Base-by-base conservation (phyloP, 30 jellyfish, hydroid and myxozoan species). In the Nemopilema nomurai region DNA sequence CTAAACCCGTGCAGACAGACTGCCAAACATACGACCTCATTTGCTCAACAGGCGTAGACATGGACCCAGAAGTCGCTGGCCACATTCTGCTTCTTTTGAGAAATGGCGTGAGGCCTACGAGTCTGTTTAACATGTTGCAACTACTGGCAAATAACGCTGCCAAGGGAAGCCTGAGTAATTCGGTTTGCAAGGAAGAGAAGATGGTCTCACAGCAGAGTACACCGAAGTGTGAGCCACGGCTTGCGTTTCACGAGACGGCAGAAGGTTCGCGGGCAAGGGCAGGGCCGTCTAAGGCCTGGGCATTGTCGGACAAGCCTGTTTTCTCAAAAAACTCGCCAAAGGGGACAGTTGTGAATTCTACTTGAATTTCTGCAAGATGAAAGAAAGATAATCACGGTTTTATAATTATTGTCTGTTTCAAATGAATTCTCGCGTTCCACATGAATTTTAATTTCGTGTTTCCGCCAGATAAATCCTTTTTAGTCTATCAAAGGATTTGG, bases 81-180 rank as follows among this genome's bases (percentile, higher is more conserved):
- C 81, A 65, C 23, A 66, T 80, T 49, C 19, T 80, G 4, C 68
- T 74, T 31, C 76, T 80, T 13, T 50, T 80, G 28, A 68, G 80
- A 25, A 80, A 49, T 65, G 89, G 89, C 18, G 89, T 67, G 32
- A 64, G 73, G 89, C 89, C 89, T 9, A 68, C 63, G 19, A 80
- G 65, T 23, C 32, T 80, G 1, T 80, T 16, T 50, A 29, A 23
- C 30, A 63, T 80, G 89, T 67, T 80, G 81, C 89, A 80, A 28
- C 23, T 26, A 0, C 72, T 80, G 50, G 81, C 89, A 49, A 80
- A 65, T 23, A 71, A 71, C 6, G 27, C 4, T 63, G 73, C 73
- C 6, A 76, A 76, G 32, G 18, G 13, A 28, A 49, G 7, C 16
- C 49, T 13, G 1, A 33, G 18, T 4, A 51, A 13, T 9, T 52